A percentile compares a stretch with the other conserved stretches of the same genome.
These are phyloP conservation scores for Drosophila kanekoi DNA, from an alignment of 2,888 invertebrate species.

Conservation along the genomic window DNA sequence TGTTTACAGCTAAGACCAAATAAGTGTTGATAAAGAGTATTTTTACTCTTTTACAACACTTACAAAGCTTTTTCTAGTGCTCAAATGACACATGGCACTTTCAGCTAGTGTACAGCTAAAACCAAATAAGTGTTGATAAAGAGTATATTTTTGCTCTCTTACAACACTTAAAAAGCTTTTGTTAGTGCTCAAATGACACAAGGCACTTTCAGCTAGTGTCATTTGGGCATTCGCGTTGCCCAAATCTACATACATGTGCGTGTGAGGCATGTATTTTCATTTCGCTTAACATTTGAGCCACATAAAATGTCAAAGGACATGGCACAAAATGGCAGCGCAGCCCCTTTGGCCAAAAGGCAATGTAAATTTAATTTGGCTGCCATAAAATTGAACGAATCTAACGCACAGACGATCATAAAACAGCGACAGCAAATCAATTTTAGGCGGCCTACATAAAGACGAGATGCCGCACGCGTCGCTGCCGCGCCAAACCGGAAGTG, in stretches of 20 bases:
- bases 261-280: constrained; percentile 34
- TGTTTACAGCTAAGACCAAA: too few species aligned
- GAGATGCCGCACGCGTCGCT: constrained; percentile 58
- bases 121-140: too few species aligned
- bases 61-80: neutral
- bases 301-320: constrained; percentile 24
- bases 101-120: too few species aligned
- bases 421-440: constrained; percentile 5
- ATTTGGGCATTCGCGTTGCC: constrained; percentile 4
- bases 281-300: constrained; percentile 25
- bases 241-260: constrained; percentile 29
- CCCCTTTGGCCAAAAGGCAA: constrained; percentile 57
- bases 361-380: constrained; percentile 73
- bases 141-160: too few species aligned
- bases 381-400: constrained; percentile 55
- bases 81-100: neutral
- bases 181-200: neutral
- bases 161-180: too few species aligned
- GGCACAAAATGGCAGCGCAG: constrained; percentile 36
- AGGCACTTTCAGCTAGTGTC: constrained; percentile 33
- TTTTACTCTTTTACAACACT: too few species aligned
- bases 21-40: too few species aligned
- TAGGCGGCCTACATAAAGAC: constrained; percentile 10
- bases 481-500: constrained; percentile 76
- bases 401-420: constrained; percentile 52